Percentiles rank a stretch among this genome's conserved stretches.
Conservation (phyloP, 2,113 vertebrate genomes). For the Setophaga kirtlandii region DNA sequence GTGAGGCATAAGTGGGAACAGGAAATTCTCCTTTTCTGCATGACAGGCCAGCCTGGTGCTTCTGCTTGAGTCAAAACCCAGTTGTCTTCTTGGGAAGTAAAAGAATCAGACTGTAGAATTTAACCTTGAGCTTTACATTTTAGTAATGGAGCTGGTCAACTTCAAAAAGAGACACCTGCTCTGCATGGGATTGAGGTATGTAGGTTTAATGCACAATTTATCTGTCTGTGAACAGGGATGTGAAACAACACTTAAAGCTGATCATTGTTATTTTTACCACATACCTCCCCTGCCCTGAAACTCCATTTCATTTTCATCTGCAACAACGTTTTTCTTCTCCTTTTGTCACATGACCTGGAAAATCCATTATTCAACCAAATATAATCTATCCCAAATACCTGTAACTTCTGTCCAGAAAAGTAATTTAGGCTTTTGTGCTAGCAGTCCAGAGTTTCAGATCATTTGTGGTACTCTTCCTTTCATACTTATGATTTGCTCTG, state of each 20-base stretch:
- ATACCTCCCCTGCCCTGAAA: neutral
- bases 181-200: neutral
- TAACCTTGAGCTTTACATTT: neutral
- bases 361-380: neutral
- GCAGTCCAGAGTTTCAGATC: neutral
- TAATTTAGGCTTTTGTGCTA: neutral
- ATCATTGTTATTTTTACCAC: neutral
- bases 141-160: neutral
- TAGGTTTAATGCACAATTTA: neutral
- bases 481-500: neutral
- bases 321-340: slow-evolving; percentile 14
- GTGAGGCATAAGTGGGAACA: neutral
- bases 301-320: slow-evolving; percentile 7
- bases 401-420: neutral
- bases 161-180: neutral
- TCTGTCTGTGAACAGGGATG: neutral
- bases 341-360: slow-evolving; percentile 18
- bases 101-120: neutral
- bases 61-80: neutral
- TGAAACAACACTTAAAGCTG: neutral
- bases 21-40: neutral
- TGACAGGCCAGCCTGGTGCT: neutral
- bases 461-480: neutral
- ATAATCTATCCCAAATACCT: neutral
- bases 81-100: neutral